Percentiles rank a stretch among this genome's conserved stretches.
Evolutionary conservation across 2,888 invertebrate species (phyloP).

Genomic region (Stenolophus ochropezus): DNA sequence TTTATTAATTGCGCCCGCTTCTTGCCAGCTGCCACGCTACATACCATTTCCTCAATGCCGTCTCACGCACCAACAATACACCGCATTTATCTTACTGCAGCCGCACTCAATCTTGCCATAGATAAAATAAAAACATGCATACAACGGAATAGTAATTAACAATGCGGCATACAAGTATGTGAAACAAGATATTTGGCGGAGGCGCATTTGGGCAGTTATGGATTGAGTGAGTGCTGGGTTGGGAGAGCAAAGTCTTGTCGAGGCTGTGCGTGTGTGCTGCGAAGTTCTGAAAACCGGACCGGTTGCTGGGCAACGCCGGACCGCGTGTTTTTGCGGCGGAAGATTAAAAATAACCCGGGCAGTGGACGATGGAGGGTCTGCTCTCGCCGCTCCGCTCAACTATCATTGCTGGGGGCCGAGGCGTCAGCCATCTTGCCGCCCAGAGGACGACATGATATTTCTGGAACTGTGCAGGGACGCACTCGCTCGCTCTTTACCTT

Average conservation of each 20-base stretch:
- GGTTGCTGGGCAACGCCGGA: slow-evolving; percentile 38
- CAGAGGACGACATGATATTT: not conserved
- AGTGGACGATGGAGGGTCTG: not conserved
- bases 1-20: not conserved
- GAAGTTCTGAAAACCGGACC: slow-evolving; percentile 44
- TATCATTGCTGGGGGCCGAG: slow-evolving; percentile 22
- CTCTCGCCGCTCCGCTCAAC: not conserved
- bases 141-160: too few species aligned
- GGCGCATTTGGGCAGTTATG: not conserved
- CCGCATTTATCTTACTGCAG: too few species aligned
- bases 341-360: slow-evolving; percentile 42
- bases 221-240: not conserved
- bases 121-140: too few species aligned
- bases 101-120: too few species aligned
- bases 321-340: slow-evolving; percentile 38
- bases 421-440: not conserved
- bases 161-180: too few species aligned
- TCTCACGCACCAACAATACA: not conserved
- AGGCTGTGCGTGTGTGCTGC: slow-evolving; percentile 17
- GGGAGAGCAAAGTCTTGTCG: not conserved
- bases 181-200: not conserved
- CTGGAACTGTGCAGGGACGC: not conserved
- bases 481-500: too few species aligned
- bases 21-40: not conserved
- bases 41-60: not conserved